These are phyloP conservation scores for Opisthocomus hoazin DNA, from an alignment of 2,113 vertebrate genomes.

Conservation along the genomic window DNA sequence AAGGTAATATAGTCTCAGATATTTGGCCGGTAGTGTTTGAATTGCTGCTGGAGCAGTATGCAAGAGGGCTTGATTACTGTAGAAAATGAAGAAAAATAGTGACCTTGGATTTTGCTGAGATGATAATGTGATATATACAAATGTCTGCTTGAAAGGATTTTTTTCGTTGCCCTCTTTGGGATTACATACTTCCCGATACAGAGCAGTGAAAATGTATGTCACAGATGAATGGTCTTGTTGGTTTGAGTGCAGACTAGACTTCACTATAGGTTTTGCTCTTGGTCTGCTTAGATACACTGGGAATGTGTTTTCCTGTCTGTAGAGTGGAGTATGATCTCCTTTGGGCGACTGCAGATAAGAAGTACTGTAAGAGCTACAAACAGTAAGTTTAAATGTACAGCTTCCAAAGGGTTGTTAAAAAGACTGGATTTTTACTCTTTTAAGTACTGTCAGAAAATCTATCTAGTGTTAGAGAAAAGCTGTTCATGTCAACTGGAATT, in stretches of 20 bases:
- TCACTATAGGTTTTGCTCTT: not conserved
- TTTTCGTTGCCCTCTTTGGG: not conserved
- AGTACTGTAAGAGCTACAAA: not conserved
- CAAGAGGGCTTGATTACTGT: not conserved
- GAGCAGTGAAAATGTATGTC: not conserved
- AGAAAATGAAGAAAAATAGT: not conserved
- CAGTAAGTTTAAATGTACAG: not conserved
- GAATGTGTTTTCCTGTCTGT: not conserved
- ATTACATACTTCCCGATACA: not conserved
- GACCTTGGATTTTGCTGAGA: not conserved
- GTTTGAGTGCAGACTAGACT: not conserved
- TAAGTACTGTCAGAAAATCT: not conserved
- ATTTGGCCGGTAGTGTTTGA: not conserved
- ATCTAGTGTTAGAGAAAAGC: not conserved
- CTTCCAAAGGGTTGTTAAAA: not conserved
- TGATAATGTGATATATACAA: not conserved
- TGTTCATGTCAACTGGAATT: not conserved
- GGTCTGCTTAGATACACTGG: not conserved
- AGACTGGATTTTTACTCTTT: not conserved
- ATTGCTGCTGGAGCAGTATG: not conserved
- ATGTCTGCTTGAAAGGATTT: not conserved
- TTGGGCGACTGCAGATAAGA: not conserved
- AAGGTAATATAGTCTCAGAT: constrained; percentile 77
- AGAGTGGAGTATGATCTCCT: not conserved
- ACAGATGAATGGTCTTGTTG: not conserved